phyloP scores from a whole-genome alignment of 2,113 vertebrate genomes.

The Nibea albiflora region DNA sequence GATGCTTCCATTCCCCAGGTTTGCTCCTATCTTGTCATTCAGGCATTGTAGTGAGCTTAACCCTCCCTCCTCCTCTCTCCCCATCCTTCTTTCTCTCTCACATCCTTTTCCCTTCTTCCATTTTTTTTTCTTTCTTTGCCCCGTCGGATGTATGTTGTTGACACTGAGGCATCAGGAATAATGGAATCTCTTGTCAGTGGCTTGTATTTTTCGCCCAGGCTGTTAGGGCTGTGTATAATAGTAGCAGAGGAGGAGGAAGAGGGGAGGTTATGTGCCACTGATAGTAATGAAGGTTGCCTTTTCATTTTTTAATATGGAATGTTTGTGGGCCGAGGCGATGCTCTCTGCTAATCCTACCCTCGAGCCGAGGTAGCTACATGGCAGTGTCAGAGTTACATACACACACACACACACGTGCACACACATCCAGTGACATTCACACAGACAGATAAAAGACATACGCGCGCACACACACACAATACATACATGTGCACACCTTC shows the following conservation, averaged over 20 bases:
- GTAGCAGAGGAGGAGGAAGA: slow-evolving; percentile 73
- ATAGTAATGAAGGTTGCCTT: slow-evolving; percentile 86
- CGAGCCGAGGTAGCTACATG: slow-evolving; percentile 78
- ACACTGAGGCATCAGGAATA: slow-evolving; percentile 82
- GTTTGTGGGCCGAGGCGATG: slow-evolving; percentile 82
- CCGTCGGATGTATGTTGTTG: slow-evolving; percentile 77
- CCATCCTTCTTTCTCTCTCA: slow-evolving; percentile 46
- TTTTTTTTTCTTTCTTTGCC: slow-evolving; percentile 67
- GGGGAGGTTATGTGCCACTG: slow-evolving; percentile 81
- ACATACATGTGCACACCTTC: slow-evolving; percentile 55
- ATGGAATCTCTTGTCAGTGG: slow-evolving; percentile 80
- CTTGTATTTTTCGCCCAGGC: slow-evolving; percentile 80
- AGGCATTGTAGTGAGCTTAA: slow-evolving; percentile 77
- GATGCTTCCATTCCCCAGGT: slow-evolving; percentile 63
- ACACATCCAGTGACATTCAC: slow-evolving; percentile 12
- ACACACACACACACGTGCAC: slow-evolving; percentile 60
- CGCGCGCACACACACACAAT: slow-evolving; percentile 48
- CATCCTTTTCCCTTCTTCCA: slow-evolving; percentile 62
- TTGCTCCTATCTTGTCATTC: slow-evolving; percentile 75
- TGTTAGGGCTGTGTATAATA: slow-evolving; percentile 79
- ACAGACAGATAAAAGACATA: slow-evolving; percentile 25
- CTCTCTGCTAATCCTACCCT: slow-evolving; percentile 83
- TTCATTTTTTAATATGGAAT: slow-evolving; percentile 85
- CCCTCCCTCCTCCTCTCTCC: slow-evolving; percentile 55
- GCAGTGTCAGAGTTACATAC: slow-evolving; percentile 67